Percentiles rank a stretch among this genome's conserved stretches.
Conservation (phyloP, 2,797 vertebrate species). For the Eulemur mongoz region DNA sequence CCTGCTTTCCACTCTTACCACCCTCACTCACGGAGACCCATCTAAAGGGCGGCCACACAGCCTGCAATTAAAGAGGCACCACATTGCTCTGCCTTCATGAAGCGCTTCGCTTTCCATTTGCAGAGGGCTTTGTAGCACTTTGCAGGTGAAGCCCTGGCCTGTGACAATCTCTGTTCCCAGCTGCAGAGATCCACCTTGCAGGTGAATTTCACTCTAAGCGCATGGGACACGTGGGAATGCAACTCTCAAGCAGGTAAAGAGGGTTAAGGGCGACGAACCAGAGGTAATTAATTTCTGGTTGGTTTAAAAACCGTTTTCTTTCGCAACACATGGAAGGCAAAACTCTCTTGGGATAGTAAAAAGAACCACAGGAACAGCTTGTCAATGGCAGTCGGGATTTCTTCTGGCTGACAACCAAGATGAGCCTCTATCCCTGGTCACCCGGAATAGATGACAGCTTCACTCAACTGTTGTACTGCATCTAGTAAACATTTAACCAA, state of each 20-base stretch:
- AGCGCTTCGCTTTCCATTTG: background rate
- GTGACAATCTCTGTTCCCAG: background rate
- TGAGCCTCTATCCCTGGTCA: background rate
- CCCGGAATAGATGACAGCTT: constrained; percentile 37
- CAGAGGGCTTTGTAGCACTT: background rate
- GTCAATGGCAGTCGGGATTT: background rate
- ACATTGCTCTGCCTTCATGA: background rate
- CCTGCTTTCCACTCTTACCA: background rate
- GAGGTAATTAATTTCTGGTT: constrained; percentile 23
- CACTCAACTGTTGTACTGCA: constrained; percentile 16
- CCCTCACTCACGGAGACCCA: background rate
- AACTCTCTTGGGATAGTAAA: background rate
- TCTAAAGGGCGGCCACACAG: background rate
- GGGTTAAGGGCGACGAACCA: background rate
- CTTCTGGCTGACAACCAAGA: background rate
- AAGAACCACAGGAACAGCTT: background rate
- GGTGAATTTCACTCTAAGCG: background rate
- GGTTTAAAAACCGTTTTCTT: background rate
- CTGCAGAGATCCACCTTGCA: background rate
- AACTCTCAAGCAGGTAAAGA: background rate
- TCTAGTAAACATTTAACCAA: constrained; percentile 52
- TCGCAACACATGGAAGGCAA: background rate
- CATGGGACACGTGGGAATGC: background rate
- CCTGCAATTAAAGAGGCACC: background rate
- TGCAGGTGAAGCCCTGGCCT: background rate